Base-by-base conservation (phyloP, 2,797 vertebrate genomes). In the Trachurus trachurus region DNA sequence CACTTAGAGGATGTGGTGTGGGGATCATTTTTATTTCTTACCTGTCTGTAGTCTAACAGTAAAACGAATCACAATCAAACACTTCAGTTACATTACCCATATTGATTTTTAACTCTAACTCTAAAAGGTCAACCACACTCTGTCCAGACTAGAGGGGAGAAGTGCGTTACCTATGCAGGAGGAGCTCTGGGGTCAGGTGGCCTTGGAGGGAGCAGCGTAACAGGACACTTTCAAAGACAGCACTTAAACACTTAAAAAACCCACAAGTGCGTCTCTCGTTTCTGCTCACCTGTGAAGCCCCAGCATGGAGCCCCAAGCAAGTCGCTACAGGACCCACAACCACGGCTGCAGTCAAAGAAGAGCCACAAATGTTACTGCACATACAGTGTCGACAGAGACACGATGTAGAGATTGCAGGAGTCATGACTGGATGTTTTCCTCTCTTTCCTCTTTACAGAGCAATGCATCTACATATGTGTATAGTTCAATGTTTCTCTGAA, bases 211-310 rank as follows among this genome's bases (percentile, higher is more conserved):
- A 92, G 84, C 81, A 85, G 71, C 0, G 92, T 90, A 95, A 94
- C 89, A 81, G 79, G 89, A 92, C 84, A 93, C 92, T 85, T 81
- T 84, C 80, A 88, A 76, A 92, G 89, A 93, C 90, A 92, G 89
- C 92, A 92, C 92, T 93, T 93, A 91, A 92, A 93, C 83, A 87
- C 84, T 87, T 73, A 26, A 78, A 61, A 74, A 75, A 71, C 50
- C 53, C 82, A 87, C 80, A 89, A 92, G 76, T 85, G 68, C 59
- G 0, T 86, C 88, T 93, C 91, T 88, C 84, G 77, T 93, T 93
- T 90, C 92, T 87, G 73, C 80, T 94, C 89, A 91, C 88, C 88
- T 92, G 90, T 68, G 60, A 58, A 80, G 74, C 74, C 66, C 64
- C 60, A 0, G 57, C 63, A 73, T 56, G 63, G 21, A 63, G 17